A percentile compares a stretch with the other conserved stretches of the same genome.
These are phyloP conservation scores for Sebastolobus altivelis DNA, from an alignment of 2,797 vertebrate species.

Conservation along the genomic window DNA sequence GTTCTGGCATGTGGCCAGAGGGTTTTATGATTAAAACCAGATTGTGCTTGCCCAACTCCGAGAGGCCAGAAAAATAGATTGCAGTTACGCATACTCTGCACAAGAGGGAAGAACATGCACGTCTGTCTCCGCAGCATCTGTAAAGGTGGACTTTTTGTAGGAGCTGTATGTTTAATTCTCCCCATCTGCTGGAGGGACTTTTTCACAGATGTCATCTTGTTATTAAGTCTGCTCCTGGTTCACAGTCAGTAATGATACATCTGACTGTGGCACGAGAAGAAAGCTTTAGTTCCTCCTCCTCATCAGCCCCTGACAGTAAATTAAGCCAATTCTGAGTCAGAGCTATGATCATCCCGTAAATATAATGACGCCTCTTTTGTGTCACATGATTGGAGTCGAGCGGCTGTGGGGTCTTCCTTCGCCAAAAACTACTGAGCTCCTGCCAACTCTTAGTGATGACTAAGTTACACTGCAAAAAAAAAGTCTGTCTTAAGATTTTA, in stretches of 20 bases:
- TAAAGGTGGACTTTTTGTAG: slow-evolving; percentile 43
- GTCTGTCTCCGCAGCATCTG: slow-evolving; percentile 44
- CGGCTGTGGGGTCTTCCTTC: slow-evolving; percentile 57
- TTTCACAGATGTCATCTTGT: slow-evolving; percentile 50
- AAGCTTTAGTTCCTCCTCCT: slow-evolving; percentile 40
- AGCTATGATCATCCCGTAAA: slow-evolving; percentile 68
- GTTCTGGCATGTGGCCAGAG: slow-evolving; percentile 75
- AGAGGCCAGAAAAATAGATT: slow-evolving; percentile 78
- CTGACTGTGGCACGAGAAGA: slow-evolving; percentile 46
- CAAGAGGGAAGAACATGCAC: slow-evolving; percentile 81
- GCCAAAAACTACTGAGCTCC: slow-evolving; percentile 63
- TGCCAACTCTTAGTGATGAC: slow-evolving; percentile 72
- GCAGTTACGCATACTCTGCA: slow-evolving; percentile 83
- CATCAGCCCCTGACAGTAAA: slow-evolving; percentile 46
- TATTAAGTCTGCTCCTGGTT: slow-evolving; percentile 46
- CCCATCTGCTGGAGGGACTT: slow-evolving; percentile 39
- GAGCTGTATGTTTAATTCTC: slow-evolving; percentile 25
- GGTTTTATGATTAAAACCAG: slow-evolving; percentile 88
- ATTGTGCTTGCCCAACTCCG: slow-evolving; percentile 77
- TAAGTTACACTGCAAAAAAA: slow-evolving; percentile 64
- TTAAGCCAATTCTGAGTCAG: slow-evolving; percentile 64
- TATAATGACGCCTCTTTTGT: slow-evolving; percentile 61
- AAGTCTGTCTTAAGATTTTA: slow-evolving; percentile 19
- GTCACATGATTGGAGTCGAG: slow-evolving; percentile 66
- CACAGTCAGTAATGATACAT: slow-evolving; percentile 52